Base-by-base conservation (phyloP, 2,113 vertebrate genomes). In the Ancistrus triradiatus region DNA sequence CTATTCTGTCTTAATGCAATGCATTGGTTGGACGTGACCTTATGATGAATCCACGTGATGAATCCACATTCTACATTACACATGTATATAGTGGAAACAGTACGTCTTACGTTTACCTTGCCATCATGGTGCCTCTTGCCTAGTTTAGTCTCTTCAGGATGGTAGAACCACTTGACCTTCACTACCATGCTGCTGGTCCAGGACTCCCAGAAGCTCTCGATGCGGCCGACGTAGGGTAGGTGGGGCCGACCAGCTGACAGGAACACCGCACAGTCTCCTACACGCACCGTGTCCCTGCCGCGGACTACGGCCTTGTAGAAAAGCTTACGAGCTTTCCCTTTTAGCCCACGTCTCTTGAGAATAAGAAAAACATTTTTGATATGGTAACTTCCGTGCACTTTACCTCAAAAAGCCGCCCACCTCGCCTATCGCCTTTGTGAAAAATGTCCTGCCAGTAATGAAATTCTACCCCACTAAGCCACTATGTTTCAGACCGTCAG, bases 111-210 rank as follows among this genome's bases (percentile, higher is more conserved):
- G n/a, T 85, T 85, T 75, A 97, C 96, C 91, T 95, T 95, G 80
- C 94, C 94, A 7, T 98, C 93, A 1, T 88, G 90, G 82, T 91
- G 93, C 69, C 93, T 86, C 82, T 96, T 97, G 64, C 92, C 95
- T 56, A 95, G 74, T 77, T 92, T 96, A 74, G 95, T 97, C 83
- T 98, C 95, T 82, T 98, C 94, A 0, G 95, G 95, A 79, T 98
- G 96, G 84, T 98, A 98, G 86, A 98, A 98, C 96, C 96, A 98
- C 77, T 96, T 97, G 58, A 98, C 96, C 78, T 91, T 94, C 53
- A 98, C 96, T 76, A 98, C 95, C 96, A 98, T 98, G 85, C 87
- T 95, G 82, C 90, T 91, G 76, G 89, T 92, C 96, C 96, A 98
- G 0, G 96, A 95, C 79, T 98, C 95, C 96, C 96, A 98, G 81